These are phyloP conservation scores for Calliphora vicina DNA, from an alignment of 1,140 invertebrate species.

Conservation along the genomic window DNA sequence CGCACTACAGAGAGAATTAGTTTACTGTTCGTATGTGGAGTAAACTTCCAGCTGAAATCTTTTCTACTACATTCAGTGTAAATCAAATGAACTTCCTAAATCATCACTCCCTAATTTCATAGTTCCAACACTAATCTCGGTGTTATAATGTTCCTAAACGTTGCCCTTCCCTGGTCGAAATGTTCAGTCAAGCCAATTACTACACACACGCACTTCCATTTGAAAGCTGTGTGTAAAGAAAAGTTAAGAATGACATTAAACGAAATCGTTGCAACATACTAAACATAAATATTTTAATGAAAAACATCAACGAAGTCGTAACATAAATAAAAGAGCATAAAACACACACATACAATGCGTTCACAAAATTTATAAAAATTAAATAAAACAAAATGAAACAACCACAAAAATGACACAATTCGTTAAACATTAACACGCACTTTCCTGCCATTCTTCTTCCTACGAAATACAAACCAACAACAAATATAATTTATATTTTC, in stretches of 20 bases:
- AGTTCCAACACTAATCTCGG: too few species aligned
- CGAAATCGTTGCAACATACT: conserved; percentile 42
- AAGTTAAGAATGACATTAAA: conserved; percentile 40
- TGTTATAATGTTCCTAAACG: too few species aligned
- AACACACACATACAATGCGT: neutral
- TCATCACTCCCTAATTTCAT: too few species aligned
- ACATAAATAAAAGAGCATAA: neutral
- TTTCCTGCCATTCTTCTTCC: neutral
- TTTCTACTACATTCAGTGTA: too few species aligned
- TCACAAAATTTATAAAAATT: neutral
- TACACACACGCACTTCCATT: conserved; percentile 47
- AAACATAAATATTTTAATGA: conserved; percentile 42
- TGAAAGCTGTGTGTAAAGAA: neutral
- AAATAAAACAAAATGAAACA: conserved; percentile 7
- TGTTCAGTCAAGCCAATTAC: conserved; percentile 60
- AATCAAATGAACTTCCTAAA: too few species aligned
- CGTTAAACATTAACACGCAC: conserved; percentile 20
- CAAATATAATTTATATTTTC: neutral
- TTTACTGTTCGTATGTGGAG: too few species aligned
- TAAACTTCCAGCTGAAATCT: too few species aligned
- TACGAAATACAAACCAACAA: neutral
- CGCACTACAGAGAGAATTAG: too few species aligned
- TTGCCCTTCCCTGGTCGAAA: conserved; percentile 53
- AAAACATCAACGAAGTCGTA: neutral
- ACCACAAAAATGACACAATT: conserved; percentile 18